phyloP scores from a whole-genome alignment of 2,888 invertebrate genomes.

The Mactromeris polynyma region DNA sequence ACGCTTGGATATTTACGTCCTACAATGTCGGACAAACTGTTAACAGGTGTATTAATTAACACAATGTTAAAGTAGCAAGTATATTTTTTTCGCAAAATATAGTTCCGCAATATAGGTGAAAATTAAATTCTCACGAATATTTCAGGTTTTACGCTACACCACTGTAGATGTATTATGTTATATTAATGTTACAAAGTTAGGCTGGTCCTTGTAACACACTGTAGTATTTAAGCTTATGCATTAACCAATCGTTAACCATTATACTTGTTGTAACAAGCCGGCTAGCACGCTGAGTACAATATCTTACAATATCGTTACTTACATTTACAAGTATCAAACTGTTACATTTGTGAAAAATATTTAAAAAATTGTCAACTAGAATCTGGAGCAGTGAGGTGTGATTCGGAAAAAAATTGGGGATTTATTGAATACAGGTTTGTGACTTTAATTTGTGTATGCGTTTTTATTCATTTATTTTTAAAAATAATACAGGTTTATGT shows the following conservation, averaged over 20 bases:
- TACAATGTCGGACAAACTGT: too few relatives aligned
- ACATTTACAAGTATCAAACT: neutral
- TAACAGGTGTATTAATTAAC: too few relatives aligned
- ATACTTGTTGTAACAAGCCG: neutral
- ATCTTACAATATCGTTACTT: neutral
- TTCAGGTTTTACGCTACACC: neutral
- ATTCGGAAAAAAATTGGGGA: neutral
- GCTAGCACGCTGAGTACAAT: neutral
- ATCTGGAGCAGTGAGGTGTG: neutral
- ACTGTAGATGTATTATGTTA: neutral
- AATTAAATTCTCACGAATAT: too few relatives aligned
- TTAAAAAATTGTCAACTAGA: neutral
- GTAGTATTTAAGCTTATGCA: conserved; percentile 38
- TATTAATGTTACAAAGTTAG: neutral
- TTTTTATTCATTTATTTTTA: conserved; percentile 3
- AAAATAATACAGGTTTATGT: neutral
- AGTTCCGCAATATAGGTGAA: too few relatives aligned
- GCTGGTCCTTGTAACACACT: neutral
- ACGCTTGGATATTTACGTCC: too few relatives aligned
- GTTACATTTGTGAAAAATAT: neutral
- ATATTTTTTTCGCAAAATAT: too few relatives aligned
- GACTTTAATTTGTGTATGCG: neutral
- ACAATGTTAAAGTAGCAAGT: too few relatives aligned
- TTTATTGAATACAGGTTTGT: neutral
- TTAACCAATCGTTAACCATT: conserved; percentile 24